These are phyloP conservation scores for Andrena fulva DNA, from an alignment of 2,888 invertebrate species.

Conservation along the genomic window DNA sequence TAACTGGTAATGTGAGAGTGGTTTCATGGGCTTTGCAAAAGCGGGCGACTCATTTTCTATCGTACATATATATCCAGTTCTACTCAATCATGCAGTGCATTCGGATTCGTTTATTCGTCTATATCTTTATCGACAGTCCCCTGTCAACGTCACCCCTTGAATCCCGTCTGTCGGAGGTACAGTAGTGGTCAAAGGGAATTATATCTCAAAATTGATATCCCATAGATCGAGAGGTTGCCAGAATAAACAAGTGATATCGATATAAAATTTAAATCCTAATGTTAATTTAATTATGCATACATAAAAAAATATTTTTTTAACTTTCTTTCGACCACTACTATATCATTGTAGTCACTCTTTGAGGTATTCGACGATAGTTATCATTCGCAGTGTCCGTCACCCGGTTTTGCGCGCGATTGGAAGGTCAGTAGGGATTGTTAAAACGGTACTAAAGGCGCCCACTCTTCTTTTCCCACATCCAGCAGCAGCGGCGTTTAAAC, in stretches of 20 bases:
- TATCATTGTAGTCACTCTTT: not conserved
- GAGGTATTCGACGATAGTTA: not conserved
- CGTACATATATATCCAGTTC: constrained; percentile 58
- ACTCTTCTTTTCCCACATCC: constrained; percentile 47
- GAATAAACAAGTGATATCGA: no score
- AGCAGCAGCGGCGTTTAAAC: constrained; percentile 66
- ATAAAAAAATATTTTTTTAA: not conserved
- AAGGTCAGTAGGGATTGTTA: not conserved
- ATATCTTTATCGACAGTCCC: constrained; percentile 14
- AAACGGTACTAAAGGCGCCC: not conserved
- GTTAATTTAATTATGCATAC: no score
- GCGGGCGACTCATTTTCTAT: constrained; percentile 56
- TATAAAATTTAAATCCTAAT: no score
- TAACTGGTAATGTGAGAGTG: constrained; percentile 64
- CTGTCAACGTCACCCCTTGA: no score
- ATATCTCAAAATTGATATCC: no score
- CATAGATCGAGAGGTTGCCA: no score
- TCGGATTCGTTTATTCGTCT: constrained; percentile 52
- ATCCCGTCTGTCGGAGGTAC: no score
- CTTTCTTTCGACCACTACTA: not conserved
- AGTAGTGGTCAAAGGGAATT: no score
- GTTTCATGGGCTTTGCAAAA: constrained; percentile 58
- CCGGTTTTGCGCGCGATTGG: constrained; percentile 47
- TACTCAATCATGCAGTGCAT: constrained; percentile 59
- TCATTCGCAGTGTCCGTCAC: constrained; percentile 30